phyloP scores from a whole-genome alignment of 2,113 vertebrate genomes.

The Megalops atlanticus region DNA sequence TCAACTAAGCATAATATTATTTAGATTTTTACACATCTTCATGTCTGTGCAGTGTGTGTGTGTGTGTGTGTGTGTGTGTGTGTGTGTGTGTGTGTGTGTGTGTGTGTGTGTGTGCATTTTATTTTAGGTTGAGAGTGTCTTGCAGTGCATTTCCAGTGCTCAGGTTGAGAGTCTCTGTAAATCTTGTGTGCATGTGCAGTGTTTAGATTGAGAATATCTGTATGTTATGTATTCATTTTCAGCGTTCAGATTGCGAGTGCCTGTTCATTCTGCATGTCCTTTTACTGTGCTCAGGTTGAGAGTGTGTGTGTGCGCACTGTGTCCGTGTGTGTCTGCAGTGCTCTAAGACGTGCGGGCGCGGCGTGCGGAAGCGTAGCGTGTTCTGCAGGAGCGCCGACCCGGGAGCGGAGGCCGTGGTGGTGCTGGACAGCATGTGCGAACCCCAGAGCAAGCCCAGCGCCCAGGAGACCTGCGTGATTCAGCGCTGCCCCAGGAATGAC shows the following conservation, averaged over 20 bases:
- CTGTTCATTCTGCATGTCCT: no score
- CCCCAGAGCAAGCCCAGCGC: constrained; percentile 68
- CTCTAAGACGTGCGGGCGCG: constrained; percentile 82
- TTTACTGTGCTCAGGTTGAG: background rate
- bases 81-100: background rate
- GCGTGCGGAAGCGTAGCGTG: constrained; percentile 75
- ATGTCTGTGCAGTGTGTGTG: background rate
- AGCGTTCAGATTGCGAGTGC: no score
- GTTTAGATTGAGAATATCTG: no score
- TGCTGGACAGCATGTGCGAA: constrained; percentile 69
- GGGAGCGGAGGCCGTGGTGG: constrained; percentile 41
- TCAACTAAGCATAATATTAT: no score
- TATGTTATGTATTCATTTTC: no score
- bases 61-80: background rate
- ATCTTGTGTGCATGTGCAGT: no score
- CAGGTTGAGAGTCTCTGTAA: no score
- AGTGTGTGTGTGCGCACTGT: background rate
- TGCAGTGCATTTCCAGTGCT: no score
- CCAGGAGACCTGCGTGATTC: constrained; percentile 78
- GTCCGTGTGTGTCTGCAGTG: constrained; percentile 66
- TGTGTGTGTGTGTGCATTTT: no score
- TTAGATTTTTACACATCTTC: no score
- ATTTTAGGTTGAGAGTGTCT: no score
- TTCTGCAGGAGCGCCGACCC: constrained; percentile 70
- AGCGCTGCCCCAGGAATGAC: constrained; percentile 76